Base-by-base conservation (phyloP, 2,113 vertebrate genomes). In the Murina feae region DNA sequence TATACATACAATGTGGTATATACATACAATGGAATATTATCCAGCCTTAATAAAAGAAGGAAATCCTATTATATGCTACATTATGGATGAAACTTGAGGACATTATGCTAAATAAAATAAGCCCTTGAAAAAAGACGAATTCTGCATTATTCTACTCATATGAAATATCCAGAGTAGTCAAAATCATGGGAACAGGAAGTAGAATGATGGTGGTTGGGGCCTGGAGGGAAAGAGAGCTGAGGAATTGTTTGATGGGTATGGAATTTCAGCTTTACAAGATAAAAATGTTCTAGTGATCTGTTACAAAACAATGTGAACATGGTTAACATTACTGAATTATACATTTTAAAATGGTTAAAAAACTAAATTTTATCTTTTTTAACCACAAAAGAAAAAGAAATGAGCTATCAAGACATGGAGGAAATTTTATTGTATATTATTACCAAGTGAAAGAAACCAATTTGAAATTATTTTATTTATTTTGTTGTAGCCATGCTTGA, bases 151-250 rank as follows among this genome's bases (percentile, higher is more conserved):
- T 79, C 39, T 37, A 44, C 9, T 68, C 90, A 83, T 9, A 69
- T n/a, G 53, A 44, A 39, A 47, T 89, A 81, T 10, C 25, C 25
- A 84, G 18, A 84, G 16, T 9, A 75, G 39, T 68, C 55, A 74
- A 84, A 88, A 75, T 85, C 71, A 90, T 78, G 32, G 79, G 66
- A 92, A 89, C 37, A 85, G 17, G 74, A 69, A 95, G 51, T 18
- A 93, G n/a, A 86, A 80, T 49, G 51, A 28, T 68, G 18, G 42
- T 80, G 68, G 76, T 44, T 21, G 79, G 25, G 25, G 16, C 6
- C 18, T 20, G 21, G 39, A 55, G 21, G 66, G 21, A 44, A 37
- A 35, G n/a, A 65, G 7, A 95, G 32, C 25, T 49, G 9, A 13
- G 4, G 32, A 75, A 16, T 9, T 68, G 28, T 78, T 80, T 3